These are phyloP conservation scores for Condylura cristata DNA, from an alignment of 2,113 vertebrate species.

Conservation along the genomic window DNA sequence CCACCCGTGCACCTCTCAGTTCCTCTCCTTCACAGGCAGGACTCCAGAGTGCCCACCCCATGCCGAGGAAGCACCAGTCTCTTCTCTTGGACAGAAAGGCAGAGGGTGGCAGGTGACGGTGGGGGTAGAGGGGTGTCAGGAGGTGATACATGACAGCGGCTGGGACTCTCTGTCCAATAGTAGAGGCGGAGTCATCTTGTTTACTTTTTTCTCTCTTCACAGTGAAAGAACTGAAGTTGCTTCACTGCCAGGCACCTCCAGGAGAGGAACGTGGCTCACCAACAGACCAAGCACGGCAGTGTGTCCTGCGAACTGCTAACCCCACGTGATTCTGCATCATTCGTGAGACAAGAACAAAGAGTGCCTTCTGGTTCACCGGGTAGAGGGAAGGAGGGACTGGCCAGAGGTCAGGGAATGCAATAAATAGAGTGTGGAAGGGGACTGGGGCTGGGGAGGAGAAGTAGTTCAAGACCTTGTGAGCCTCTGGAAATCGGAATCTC, in stretches of 20 bases:
- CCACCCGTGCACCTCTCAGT: neutral
- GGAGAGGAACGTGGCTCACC: constrained; percentile 75
- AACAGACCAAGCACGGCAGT: constrained; percentile 66
- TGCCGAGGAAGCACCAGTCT: constrained; percentile 22
- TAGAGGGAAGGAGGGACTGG: constrained; percentile 51
- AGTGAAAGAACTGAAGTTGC: constrained; percentile 61
- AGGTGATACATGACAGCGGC: neutral
- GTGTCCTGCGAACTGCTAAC: constrained; percentile 80
- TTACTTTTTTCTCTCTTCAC: constrained; percentile 16
- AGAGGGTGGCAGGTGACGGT: neutral
- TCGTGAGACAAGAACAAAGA: constrained; percentile 83
- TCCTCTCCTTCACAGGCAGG: neutral
- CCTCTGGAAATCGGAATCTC: constrained; percentile 76
- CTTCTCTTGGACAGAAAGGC: constrained; percentile 42
- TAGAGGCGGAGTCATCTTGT: constrained; percentile 13
- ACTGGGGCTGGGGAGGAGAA: constrained; percentile 80
- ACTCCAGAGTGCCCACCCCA: neutral
- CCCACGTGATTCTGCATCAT: constrained; percentile 80
- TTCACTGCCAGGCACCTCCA: constrained; percentile 52
- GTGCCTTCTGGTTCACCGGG: constrained; percentile 83
- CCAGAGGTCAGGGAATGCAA: constrained; percentile 75
- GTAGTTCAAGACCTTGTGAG: constrained; percentile 84
- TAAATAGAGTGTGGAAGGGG: constrained; percentile 87
- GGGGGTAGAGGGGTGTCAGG: neutral
- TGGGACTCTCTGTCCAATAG: neutral